These are phyloP conservation scores for Spinus olivaceus DNA, from an alignment of 2,797 vertebrate genomes.

Conservation along the genomic window DNA sequence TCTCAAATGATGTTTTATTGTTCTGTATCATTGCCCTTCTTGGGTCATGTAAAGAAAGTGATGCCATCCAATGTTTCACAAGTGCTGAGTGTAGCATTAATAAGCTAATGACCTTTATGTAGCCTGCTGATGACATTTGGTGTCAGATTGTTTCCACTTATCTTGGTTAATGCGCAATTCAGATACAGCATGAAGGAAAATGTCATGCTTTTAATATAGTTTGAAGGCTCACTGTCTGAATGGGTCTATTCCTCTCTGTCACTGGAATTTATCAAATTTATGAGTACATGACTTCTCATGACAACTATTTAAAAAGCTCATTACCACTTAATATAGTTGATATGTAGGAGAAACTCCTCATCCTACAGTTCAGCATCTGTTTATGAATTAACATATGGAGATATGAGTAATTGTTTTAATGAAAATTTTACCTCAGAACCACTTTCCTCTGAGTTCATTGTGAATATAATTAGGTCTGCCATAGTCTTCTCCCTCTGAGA, in stretches of 20 bases:
- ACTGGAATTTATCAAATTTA: constrained; percentile 37
- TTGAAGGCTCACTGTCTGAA: constrained; percentile 1
- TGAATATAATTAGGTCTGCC: constrained; percentile 72
- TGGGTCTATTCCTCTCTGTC: not conserved
- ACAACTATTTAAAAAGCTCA: constrained; percentile 48
- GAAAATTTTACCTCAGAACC: constrained; percentile 68
- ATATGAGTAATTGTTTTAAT: constrained; percentile 74
- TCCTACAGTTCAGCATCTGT: constrained; percentile 35
- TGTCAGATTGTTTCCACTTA: constrained; percentile 17
- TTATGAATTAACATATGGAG: constrained; percentile 61
- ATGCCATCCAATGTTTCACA: not conserved
- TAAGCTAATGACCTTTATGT: not conserved
- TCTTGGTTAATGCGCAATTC: not conserved
- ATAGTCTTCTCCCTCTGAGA: constrained; percentile 65
- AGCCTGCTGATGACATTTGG: not conserved
- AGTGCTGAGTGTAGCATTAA: not conserved
- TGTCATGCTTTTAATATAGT: constrained; percentile 14
- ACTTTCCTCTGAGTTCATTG: constrained; percentile 58
- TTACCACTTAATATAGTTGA: constrained; percentile 46
- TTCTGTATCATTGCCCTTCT: not conserved
- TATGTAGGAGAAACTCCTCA: constrained; percentile 35
- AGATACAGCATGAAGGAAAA: not conserved
- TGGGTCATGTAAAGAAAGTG: not conserved
- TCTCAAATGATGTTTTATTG: not conserved
- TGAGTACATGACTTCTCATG: constrained; percentile 39